phyloP scores from a whole-genome alignment of 2,797 vertebrate genomes.

The Tangara arthus region DNA sequence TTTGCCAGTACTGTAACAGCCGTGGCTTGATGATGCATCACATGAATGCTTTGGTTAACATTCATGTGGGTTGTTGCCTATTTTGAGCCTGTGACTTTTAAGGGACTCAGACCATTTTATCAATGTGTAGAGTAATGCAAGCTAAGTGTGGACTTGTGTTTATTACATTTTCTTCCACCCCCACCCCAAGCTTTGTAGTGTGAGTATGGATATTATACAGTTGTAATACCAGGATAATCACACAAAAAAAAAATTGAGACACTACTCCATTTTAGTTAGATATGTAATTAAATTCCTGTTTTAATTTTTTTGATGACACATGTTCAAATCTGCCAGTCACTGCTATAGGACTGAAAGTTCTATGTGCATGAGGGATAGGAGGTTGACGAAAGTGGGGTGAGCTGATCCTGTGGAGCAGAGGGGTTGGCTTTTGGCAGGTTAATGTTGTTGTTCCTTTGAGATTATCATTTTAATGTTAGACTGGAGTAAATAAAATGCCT shows the following conservation, averaged over 20 bases:
- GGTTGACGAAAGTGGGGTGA: background rate
- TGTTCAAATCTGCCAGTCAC: background rate
- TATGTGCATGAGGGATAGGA: fast-evolving
- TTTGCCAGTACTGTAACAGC: background rate
- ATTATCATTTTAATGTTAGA: background rate
- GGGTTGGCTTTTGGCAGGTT: background rate
- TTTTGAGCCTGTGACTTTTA: background rate
- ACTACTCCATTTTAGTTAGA: background rate
- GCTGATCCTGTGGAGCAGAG: background rate
- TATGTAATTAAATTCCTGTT: background rate
- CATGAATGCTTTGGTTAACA: background rate
- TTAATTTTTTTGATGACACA: background rate
- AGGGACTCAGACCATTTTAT: background rate
- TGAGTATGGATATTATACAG: background rate
- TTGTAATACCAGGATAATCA: background rate
- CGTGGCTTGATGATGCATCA: background rate
- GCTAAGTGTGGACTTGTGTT: background rate
- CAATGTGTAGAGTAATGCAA: background rate
- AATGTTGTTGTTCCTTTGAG: background rate
- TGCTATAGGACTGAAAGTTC: background rate
- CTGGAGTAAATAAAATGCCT: background rate
- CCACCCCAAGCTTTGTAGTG: background rate
- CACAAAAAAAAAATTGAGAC: background rate
- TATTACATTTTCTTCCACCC: fast-evolving
- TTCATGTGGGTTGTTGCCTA: background rate